Evolutionary conservation across 2,888 invertebrate species (phyloP).

Genomic region (Rhagium mordax): DNA sequence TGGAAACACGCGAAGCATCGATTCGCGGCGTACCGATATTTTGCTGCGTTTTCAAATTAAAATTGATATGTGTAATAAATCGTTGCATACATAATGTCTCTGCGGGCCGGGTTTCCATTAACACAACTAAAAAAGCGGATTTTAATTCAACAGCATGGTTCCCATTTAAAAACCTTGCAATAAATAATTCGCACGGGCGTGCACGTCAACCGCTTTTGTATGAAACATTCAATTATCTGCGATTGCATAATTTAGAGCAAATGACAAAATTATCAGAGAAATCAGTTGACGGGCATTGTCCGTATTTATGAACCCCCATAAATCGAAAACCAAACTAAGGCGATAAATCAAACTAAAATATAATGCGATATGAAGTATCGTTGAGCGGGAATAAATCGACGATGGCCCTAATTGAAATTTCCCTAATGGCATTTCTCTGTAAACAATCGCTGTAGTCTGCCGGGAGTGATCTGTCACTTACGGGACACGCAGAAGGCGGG

Average conservation of each 20-base stretch:
- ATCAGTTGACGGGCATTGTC: constrained; percentile 45
- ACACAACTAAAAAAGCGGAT: constrained; percentile 36
- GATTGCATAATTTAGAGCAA: constrained; percentile 53
- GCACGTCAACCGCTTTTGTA: constrained; percentile 39
- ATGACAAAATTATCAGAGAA: constrained; percentile 52
- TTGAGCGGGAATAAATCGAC: constrained; percentile 48
- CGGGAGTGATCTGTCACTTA: constrained; percentile 70
- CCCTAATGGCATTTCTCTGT: constrained; percentile 70
- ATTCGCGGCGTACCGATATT: neutral
- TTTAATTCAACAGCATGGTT: constrained; percentile 31
- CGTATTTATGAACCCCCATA: constrained; percentile 17
- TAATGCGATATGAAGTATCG: constrained; percentile 53
- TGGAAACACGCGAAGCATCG: too few relatives aligned
- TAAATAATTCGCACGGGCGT: constrained; percentile 38
- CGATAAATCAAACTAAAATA: constrained; percentile 45
- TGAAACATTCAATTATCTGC: constrained; percentile 53
- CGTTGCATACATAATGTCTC: constrained; percentile 30
- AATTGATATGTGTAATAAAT: constrained; percentile 40
- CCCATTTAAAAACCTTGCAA: constrained; percentile 37
- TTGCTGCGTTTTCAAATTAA: constrained; percentile 40
- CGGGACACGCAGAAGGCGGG: constrained; percentile 65
- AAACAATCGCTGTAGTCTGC: constrained; percentile 65
- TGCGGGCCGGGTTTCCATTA: constrained; percentile 32
- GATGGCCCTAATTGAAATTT: constrained; percentile 68
- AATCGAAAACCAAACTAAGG: constrained; percentile 36